Base-by-base conservation (phyloP, 2,888 invertebrate species). In the Galerucella pusilla region DNA sequence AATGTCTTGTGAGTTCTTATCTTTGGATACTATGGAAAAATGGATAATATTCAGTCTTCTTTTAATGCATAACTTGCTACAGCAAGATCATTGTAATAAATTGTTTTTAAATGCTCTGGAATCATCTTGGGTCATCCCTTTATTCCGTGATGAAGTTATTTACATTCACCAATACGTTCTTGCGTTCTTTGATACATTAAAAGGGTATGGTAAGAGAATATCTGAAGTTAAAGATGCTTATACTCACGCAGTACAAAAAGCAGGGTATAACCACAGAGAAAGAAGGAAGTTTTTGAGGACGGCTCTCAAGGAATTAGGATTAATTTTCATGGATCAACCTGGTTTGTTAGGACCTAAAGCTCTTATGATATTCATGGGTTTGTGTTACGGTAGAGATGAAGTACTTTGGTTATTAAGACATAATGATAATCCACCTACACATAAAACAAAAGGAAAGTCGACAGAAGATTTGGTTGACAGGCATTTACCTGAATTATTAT, bases 271-370 rank as follows among this genome's bases (percentile, higher is more conserved):
- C 84, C 99, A 99, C 86, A 91, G 98, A 78, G 99, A 99, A 85
- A 90, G 99, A 71, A 91, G 99, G 81, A 98, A 99, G 89, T 99
- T 98, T 87, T 89, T 99, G 75, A 92, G 99, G 73, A 96, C 97
- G 2, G 97, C 98, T 2, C 89, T 99, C 25, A 97, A 98, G 85
- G 99, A 99, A 88, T 89, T 99, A 77, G 96, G 96, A 1, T 90
- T 98, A 2, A 96, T 99, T 82, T 92, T 99, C 85, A 96, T 98
- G 16, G 99, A 99, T 88, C 98, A 99, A 86, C 99, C 99, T 3
- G 98, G 99, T 1, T 89, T 99, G 28, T 88, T 99, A 61, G 99
- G 99, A 0, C 99, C 99, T 0, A 99, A 99, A 89, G 97, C 97
- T 9, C 90, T 99, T 74, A 92, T 97, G 84, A 96, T 99, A 80